Conservation (phyloP, 2,797 vertebrate species). For the Steatocranus sp. region DNA sequence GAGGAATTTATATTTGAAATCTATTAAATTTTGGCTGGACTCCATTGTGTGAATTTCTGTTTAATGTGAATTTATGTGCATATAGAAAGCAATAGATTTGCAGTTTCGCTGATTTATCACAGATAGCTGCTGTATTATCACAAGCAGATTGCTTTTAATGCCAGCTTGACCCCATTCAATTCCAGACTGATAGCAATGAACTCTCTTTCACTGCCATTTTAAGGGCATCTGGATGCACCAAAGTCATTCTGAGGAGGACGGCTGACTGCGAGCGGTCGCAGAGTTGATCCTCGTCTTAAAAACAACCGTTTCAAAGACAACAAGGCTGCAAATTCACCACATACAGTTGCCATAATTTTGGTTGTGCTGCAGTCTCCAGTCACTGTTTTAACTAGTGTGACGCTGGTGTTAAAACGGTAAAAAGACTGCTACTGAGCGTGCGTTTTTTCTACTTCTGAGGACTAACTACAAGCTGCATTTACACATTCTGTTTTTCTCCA, state of each 20-base stretch:
- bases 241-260: fast-evolving
- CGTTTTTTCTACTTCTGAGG: not conserved
- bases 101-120: not conserved
- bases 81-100: not conserved
- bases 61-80: not conserved
- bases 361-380: not conserved
- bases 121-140: not conserved
- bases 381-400: not conserved
- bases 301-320: not conserved
- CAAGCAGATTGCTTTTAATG: not conserved
- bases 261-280: not conserved
- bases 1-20: not conserved
- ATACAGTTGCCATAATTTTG: fast-evolving
- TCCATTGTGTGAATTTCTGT: not conserved
- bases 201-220: not conserved
- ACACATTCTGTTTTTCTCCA: not conserved
- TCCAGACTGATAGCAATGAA: not conserved
- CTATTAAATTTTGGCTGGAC: not conserved
- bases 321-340: not conserved
- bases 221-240: not conserved
- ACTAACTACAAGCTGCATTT: not conserved
- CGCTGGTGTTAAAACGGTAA: not conserved
- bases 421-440: not conserved
- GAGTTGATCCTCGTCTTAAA: not conserved
- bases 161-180: not conserved